Conservation (phyloP, 2,113 vertebrate species). For the Morone chrysops region DNA sequence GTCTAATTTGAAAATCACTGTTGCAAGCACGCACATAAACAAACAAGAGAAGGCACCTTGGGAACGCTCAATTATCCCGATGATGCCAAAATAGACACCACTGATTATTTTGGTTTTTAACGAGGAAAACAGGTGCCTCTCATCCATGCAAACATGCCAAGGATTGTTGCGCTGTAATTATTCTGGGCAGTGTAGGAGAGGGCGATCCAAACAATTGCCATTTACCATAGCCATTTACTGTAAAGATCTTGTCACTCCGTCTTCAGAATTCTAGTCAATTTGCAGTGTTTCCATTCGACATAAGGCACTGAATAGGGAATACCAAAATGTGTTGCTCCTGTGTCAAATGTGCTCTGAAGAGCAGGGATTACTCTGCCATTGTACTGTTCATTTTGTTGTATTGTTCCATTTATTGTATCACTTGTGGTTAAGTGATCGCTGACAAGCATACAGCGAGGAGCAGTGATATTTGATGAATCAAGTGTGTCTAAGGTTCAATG, state of each 20-base stretch:
- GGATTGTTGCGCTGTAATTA: slow-evolving; percentile 43
- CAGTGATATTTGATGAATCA: neutral
- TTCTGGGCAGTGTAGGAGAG: slow-evolving; percentile 34
- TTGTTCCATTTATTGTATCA: neutral
- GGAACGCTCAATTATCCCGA: slow-evolving; percentile 40
- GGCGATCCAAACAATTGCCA: neutral
- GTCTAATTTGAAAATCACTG: slow-evolving; percentile 34
- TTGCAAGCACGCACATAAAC: neutral
- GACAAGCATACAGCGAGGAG: neutral
- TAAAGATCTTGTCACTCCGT: neutral
- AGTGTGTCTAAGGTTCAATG: neutral
- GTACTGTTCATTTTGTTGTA: neutral
- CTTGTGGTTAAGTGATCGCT: neutral
- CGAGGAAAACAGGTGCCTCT: slow-evolving; percentile 59
- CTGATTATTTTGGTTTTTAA: slow-evolving; percentile 42
- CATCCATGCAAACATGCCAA: slow-evolving; percentile 56
- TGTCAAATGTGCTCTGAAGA: neutral
- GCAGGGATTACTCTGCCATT: neutral
- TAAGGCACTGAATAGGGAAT: neutral
- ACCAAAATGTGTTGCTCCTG: neutral
- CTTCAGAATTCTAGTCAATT: neutral
- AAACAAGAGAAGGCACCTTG: slow-evolving; percentile 43
- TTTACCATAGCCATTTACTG: neutral
- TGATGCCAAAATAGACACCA: slow-evolving; percentile 47
- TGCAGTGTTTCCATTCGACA: neutral